Evolutionary conservation across 1,140 invertebrate genomes (phyloP), one percentile per base, ranked within the genome.

Genomic region (Euschistus heros): DNA sequence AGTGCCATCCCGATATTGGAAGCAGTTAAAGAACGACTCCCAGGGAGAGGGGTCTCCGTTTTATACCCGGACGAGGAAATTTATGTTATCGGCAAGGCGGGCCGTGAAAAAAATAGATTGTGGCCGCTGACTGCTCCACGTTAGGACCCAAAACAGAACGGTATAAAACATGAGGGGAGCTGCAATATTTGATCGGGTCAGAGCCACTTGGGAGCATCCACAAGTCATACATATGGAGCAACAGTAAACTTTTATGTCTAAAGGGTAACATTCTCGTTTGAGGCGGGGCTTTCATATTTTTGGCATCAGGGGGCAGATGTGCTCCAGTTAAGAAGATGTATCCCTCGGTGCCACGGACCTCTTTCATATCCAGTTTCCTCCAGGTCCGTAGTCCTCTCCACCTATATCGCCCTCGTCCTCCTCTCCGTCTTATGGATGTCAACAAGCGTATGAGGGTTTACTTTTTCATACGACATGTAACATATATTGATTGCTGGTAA

Each of bases 241-340:
- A 66, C 68, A 66, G 68, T 69, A 69, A 69, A 69, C 66, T 69
- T 69, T 69, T 69, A 69, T 67, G 68, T 64, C 26, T 66, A 46
- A 54, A n/a, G 52, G 52, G 59, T 54, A 37, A 26, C 44, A 18
- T 46, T 17, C 44, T 54, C 67, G 46, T 60, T 59, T 63, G 61
- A 63, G 59, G 62, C 57, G 27, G 22, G 33, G 47, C 44, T 63
- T 63, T 62, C 66, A 63, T 67, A 67, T 67, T 64, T 67, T 66
- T 62, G 54, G 62, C 61, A 59, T 47, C 22, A 63, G 26, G 50
- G n/a, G n/a, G 3, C 52, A 54, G 52, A 54, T 54, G 52, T 54
- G 52, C 22, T 54, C 52, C 52, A 24, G 52, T 54, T 54, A 54
- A 54, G 52, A 54, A 54, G 52, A 54, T 54, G 52, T 54, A 54